A percentile compares a stretch with the other conserved stretches of the same genome.
Evolutionary conservation across 2,113 vertebrate genomes (phyloP).

Genomic region (Naja naja): DNA sequence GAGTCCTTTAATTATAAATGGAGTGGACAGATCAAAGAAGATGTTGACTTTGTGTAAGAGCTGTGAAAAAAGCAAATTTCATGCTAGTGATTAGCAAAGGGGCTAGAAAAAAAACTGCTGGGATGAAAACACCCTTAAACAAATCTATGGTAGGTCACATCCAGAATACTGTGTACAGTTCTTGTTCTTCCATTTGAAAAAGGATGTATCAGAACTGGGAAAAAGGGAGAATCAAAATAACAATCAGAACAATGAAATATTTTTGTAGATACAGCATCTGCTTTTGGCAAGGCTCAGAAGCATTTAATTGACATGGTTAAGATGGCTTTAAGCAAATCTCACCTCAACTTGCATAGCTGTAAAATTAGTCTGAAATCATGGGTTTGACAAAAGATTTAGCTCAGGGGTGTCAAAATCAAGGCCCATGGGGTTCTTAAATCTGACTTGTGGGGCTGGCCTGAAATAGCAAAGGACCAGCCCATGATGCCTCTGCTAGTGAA

Average conservation of each 20-base stretch:
- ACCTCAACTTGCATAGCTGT: neutral
- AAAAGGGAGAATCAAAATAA: neutral
- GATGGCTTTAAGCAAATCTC: neutral
- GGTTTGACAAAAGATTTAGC: neutral
- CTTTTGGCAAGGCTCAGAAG: neutral
- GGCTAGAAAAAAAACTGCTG: neutral
- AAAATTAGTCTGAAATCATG: neutral
- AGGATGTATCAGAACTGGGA: neutral
- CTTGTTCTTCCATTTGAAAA: neutral
- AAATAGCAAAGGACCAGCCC: too few species aligned
- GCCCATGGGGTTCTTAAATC: too few species aligned
- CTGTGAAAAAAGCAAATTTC: neutral
- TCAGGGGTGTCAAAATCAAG: too few species aligned
- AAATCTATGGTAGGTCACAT: neutral
- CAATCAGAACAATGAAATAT: neutral
- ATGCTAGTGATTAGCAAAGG: neutral
- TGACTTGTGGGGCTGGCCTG: too few species aligned
- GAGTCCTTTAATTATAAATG: neutral
- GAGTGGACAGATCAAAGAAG: neutral
- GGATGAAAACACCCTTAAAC: neutral
- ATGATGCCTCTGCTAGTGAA: too few species aligned
- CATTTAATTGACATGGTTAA: neutral
- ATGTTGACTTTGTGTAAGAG: neutral
- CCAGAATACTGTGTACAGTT: neutral
- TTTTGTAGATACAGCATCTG: neutral